A percentile compares a stretch with the other conserved stretches of the same genome.
These are phyloP conservation scores for Enteromius unitaeniatus DNA, from an alignment of 2,797 vertebrate species.

Conservation along the genomic window DNA sequence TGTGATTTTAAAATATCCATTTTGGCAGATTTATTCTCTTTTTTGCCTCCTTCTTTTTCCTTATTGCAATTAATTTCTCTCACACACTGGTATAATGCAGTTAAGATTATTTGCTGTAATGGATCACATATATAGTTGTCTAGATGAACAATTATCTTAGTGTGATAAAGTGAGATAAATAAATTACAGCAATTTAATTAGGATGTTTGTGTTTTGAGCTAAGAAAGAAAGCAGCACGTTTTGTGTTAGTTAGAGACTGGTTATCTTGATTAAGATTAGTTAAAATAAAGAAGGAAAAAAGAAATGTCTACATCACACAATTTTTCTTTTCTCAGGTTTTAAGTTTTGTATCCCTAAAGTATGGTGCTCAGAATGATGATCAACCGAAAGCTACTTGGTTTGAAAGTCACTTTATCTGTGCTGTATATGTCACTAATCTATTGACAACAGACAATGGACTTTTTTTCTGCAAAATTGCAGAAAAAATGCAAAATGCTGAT, in stretches of 20 bases:
- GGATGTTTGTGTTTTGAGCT: conserved; percentile 27
- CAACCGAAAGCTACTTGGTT: neutral
- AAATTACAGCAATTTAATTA: conserved; percentile 77
- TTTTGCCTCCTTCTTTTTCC: neutral
- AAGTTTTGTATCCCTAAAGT: neutral
- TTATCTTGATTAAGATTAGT: conserved; percentile 16
- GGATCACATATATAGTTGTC: conserved; percentile 68
- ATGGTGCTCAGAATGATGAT: neutral
- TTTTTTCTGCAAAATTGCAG: neutral
- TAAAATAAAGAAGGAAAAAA: neutral
- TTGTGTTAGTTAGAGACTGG: conserved; percentile 2
- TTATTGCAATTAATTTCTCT: conserved; percentile 44
- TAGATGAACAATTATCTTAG: conserved; percentile 78
- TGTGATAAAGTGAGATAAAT: conserved; percentile 75
- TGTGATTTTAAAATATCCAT: neutral
- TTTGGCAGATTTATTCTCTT: conserved; percentile 1
- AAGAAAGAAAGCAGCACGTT: conserved; percentile 10
- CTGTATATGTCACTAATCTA: neutral
- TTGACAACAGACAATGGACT: neutral
- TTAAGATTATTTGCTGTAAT: conserved; percentile 67
- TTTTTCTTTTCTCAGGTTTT: too few species aligned
- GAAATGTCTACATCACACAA: neutral
- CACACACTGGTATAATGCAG: conserved; percentile 55
- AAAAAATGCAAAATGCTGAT: neutral
- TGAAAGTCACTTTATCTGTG: neutral